Evolutionary conservation across 1,140 invertebrate species (phyloP), one percentile per base, ranked within the genome.

Genomic region (Amphibalanus amphitrite): DNA sequence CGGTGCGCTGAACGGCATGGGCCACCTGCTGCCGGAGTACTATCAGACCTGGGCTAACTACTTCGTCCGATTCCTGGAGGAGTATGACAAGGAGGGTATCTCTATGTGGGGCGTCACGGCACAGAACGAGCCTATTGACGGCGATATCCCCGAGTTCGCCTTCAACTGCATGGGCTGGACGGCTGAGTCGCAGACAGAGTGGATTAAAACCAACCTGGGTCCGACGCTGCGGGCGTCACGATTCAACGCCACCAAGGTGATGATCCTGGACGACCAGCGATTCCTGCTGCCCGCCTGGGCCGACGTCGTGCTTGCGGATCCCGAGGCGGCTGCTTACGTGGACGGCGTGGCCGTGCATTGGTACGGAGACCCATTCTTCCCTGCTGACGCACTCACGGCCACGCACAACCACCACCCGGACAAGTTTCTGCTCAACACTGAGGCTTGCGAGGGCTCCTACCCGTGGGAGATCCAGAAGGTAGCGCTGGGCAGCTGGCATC

Each of bases 321-420:
- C 79, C 3, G 76, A 81, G 69, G 83, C 85, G 0, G 76, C 83
- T 33, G 77, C 86, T n/a, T 93, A 89, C 78, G 81, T 92, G 20
- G 85, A 88, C 77, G 92, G 91, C n/a, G 82, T 93, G 6, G 91
- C 82, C 0, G 83, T 92, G 3, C 92, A 95, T 78, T 95, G 88
- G 88, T 95, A 87, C 74, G 28, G 77, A 65, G 88, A 93, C 80
- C 76, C 75, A 0, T n/a, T 86, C 0, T 77, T 84, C 23, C 80
- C 85, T 0, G 74, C 84, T 0, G 73, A 73, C 13, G 72, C 85
- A 0, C 76, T 93, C 0, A 79, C 83, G 33, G 69, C 77, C 15
- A 83, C 83, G 6, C 85, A 86, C 76, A 74, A 82, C 20, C 76
- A 80, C 3, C 85, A 85, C 78, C 89, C 90, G 0, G 82, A 90